Evolutionary conservation across 2,797 vertebrate genomes (phyloP), one percentile per base, ranked within the genome.

Genomic region (Anas capensis): DNA sequence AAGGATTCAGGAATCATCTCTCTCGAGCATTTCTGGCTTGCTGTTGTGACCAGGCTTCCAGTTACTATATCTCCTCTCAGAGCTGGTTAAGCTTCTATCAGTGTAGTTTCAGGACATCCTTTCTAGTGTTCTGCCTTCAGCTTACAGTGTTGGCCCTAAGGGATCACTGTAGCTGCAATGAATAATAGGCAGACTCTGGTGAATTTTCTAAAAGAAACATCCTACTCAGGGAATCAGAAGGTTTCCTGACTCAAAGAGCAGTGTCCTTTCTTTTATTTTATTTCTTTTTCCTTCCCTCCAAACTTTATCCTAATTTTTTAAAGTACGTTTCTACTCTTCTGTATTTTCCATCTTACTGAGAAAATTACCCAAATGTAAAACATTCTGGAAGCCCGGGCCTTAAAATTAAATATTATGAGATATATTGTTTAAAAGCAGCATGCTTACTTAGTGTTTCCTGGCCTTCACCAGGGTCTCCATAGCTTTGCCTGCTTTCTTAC

Each of bases 391-490:
- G 3, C 4, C 6, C 9, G 6, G 14, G 27, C 29, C 34, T 75
- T 31, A 33, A 31, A 36, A 21, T 53, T 64, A 24, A 2, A 8
- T 26, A 12, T 49, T 76, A 42, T 49, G 69, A 80, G 44, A 31
- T 44, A 44, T 0, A 5, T 15, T 62, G 13, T 40, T 2, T 33
- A 34, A 48, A 58, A 16, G 23, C 8, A 17, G 7, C 51, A 56
- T 33, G 46, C 54, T 75, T 75, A 14, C 24, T 62, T 73, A 8
- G 11, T 46, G 19, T 62, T 83, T 79, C 44, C 38, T 54, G 26
- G 21, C 57, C 33, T 77, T 66, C 36, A 40, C 0, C 19, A 0
- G 1, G 31, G 4, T 71, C 40, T 61, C 31, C 2, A 0, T 20
- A 60, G 38, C 34, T 44, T 33, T 60, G 68, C 14, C 10, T 65